These are phyloP conservation scores for Cossypha heuglini DNA, from an alignment of 2,797 vertebrate species.

Conservation along the genomic window DNA sequence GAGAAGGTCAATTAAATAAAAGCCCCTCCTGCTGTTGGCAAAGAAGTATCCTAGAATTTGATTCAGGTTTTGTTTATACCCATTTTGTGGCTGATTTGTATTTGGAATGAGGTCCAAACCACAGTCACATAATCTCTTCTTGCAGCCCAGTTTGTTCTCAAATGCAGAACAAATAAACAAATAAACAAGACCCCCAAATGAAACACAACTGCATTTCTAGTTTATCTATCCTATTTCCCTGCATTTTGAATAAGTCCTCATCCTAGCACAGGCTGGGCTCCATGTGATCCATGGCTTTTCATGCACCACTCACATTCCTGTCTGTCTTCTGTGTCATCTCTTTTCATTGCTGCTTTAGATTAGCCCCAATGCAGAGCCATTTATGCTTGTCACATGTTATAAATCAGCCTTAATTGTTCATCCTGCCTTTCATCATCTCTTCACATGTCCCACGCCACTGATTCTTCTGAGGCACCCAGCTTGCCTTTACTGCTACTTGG, in stretches of 20 bases:
- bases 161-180: not conserved
- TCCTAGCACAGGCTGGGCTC: not conserved
- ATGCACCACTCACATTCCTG: not conserved
- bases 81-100: not conserved
- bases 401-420: conserved; percentile 10
- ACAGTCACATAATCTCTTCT: not conserved
- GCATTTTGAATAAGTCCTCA: not conserved
- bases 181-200: not conserved
- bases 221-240: not conserved
- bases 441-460: not conserved
- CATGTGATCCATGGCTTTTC: not conserved
- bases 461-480: not conserved
- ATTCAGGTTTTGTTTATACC: not conserved
- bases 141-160: not conserved
- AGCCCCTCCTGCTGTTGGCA: not conserved
- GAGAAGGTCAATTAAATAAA: not conserved
- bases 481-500: not conserved
- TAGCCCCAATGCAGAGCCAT: not conserved
- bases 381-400: conserved; percentile 30
- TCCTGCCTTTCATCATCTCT: conserved; percentile 55
- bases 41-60: not conserved
- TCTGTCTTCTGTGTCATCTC: not conserved
- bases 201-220: not conserved
- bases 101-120: not conserved
- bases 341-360: conserved; percentile 27